Percentiles rank a stretch among this genome's conserved stretches.
Evolutionary conservation across 2,113 vertebrate species (phyloP).

Genomic region (Scomber japonicus): DNA sequence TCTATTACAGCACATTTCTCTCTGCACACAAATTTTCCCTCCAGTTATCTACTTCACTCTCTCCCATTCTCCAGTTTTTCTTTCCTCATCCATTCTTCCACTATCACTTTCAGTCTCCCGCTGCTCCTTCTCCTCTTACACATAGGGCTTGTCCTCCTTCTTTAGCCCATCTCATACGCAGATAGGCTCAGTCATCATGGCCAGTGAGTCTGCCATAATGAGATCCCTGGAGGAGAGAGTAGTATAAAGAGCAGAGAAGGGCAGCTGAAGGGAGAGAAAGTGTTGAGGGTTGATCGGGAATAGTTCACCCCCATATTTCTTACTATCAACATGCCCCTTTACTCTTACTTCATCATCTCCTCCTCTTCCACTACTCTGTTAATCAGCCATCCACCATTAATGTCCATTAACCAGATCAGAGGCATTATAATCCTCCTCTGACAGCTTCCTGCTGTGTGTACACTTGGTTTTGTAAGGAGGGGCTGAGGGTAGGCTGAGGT

Average conservation of each 20-base stretch:
- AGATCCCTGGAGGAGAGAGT: slow-evolving; percentile 78
- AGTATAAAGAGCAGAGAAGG: slow-evolving; percentile 33
- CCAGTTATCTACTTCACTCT: slow-evolving; percentile 14
- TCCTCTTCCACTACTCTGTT: slow-evolving; percentile 33
- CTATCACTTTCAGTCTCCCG: slow-evolving; percentile 14
- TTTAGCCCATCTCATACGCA: slow-evolving; percentile 44
- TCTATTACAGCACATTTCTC: slow-evolving; percentile 54
- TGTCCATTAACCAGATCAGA: slow-evolving; percentile 74
- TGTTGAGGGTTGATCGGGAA: slow-evolving; percentile 44
- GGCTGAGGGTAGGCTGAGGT: background rate
- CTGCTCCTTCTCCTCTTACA: slow-evolving; percentile 13
- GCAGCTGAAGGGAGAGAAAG: slow-evolving; percentile 17
- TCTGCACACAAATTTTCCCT: slow-evolving; percentile 30
- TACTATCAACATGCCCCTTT: slow-evolving; percentile 2
- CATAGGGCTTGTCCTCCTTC: slow-evolving; percentile 35
- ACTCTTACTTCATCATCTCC: slow-evolving; percentile 20
- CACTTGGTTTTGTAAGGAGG: slow-evolving; percentile 8
- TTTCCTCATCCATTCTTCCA: slow-evolving; percentile 1
- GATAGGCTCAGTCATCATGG: slow-evolving; percentile 50
- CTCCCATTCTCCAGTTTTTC: slow-evolving; percentile 17
- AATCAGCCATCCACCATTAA: slow-evolving; percentile 66
- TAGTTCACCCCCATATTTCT: background rate
- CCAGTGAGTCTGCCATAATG: slow-evolving; percentile 74
- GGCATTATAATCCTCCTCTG: slow-evolving; percentile 56
- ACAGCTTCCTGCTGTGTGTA: slow-evolving; percentile 53